phyloP scores from a whole-genome alignment of 2,113 vertebrate genomes.

The Serilophus lunatus region DNA sequence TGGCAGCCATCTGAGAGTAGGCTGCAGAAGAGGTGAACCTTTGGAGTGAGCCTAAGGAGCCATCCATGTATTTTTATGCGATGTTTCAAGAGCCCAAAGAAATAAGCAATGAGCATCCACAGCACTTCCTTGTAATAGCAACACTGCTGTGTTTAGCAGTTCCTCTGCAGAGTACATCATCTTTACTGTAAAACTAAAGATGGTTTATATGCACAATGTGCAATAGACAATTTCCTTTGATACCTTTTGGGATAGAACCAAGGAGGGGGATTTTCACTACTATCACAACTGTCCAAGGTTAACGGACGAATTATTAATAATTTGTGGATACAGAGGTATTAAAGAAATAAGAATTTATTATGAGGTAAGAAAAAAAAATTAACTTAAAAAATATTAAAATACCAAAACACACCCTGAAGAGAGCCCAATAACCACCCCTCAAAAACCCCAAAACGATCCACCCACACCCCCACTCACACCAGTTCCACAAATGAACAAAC shows the following conservation, averaged over 20 bases:
- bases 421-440: no score
- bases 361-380: no score
- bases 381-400: no score
- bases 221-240: neutral
- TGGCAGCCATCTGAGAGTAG: neutral
- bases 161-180: neutral
- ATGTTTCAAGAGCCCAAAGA: neutral
- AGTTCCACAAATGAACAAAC: no score
- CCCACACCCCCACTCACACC: no score
- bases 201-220: neutral
- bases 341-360: no score
- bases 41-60: neutral
- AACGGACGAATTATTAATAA: no score
- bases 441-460: no score
- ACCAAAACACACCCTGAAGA: no score
- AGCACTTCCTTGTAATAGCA: neutral
- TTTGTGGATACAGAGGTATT: no score
- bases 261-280: neutral
- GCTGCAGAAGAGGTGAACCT: neutral
- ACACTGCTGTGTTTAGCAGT: neutral
- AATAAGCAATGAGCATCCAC: neutral
- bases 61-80: neutral
- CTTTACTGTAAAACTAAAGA: neutral
- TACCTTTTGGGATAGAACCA: neutral
- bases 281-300: no score